Base-by-base conservation (phyloP, 1,140 invertebrate genomes). In the Holotrichia oblita region DNA sequence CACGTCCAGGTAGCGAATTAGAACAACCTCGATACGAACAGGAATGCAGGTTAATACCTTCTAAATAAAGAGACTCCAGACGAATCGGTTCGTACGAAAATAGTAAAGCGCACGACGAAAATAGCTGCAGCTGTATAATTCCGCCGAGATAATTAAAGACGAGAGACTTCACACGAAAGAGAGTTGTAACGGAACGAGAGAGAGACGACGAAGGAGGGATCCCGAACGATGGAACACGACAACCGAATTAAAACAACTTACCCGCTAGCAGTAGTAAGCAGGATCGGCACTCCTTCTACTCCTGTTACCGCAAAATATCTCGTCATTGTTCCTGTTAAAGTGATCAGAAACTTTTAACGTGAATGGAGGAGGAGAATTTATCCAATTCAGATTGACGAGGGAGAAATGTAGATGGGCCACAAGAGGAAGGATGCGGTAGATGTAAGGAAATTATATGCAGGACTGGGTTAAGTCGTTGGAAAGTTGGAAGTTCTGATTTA, bases 61-160 rank as follows among this genome's bases (percentile, higher is more conserved):
- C 61, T 69, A 69, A 69, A 69, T 69, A 48, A 48, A 48, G 44
- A 69, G 61, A 69, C 61, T 69, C 61, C 22, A 69, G 61, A 69
- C 27, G 61, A 69, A 69, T 69, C 61, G 61, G 61, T 69, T 9
- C 61, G 61, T 27, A 27, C 61, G 17, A 69, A 69, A 69, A 34
- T 69, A 69, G 61, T 69, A 27, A 69, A 69, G 27, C 61, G 20
- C 27, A 14, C 61, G 61, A 69, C 61, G 20, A 69, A 69, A 69
- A 69, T 69, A 69, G 22, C 61, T 34, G 61, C 20, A 69, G 27
- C 61, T 20, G 61, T 69, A 22, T 34, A 27, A 69, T 69, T 69
- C 61, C 61, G 61, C 9, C 9, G 27, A 34, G 61, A 69, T 69
- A 69, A 69, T 69, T 69, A 27, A 22, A 24, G 61, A n/a, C 4